Evolutionary conservation across 2,888 invertebrate genomes (phyloP).

Genomic region (Ethmia dodecea): DNA sequence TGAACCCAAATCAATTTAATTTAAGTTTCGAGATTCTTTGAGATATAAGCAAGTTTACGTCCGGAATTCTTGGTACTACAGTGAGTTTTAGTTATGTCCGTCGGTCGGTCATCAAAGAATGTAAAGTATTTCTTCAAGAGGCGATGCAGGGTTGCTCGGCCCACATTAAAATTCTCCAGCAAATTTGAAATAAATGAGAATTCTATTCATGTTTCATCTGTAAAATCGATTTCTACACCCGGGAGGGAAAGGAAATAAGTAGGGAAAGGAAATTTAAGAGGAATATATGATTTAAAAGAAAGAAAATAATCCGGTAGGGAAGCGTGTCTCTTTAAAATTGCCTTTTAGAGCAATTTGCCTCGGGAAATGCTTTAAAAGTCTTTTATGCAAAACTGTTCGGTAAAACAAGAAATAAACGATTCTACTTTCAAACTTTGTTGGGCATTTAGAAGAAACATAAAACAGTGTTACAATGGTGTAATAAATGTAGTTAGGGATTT

Average conservation of each 20-base stretch:
- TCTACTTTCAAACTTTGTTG: no score
- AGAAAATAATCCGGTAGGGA: slow-evolving; percentile 20
- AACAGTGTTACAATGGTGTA: no score
- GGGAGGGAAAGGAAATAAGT: slow-evolving; percentile 33
- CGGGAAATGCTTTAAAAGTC: slow-evolving; percentile 26
- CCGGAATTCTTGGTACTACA: slow-evolving; percentile 16
- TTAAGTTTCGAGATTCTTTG: no score
- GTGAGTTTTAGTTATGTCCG: slow-evolving; percentile 31
- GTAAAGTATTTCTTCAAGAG: slow-evolving; percentile 24
- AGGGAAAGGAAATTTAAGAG: slow-evolving; percentile 34
- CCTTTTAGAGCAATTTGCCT: slow-evolving; percentile 32
- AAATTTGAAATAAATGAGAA: slow-evolving; percentile 52
- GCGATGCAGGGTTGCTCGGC: slow-evolving; percentile 15
- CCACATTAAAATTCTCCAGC: slow-evolving; percentile 49
- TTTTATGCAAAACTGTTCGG: slow-evolving; percentile 26
- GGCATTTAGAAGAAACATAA: no score
- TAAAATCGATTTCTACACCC: slow-evolving; percentile 54
- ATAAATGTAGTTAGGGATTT: no score
- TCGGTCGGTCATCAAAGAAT: slow-evolving; percentile 28
- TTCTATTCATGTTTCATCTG: slow-evolving; percentile 46
- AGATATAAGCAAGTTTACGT: no score
- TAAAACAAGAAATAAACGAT: no score
- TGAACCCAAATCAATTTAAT: no score
- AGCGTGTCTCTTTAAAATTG: slow-evolving; percentile 28
- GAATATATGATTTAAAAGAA: slow-evolving; percentile 39